These are phyloP conservation scores for Ceratothoa steindachneri DNA, from an alignment of 2,888 invertebrate species.

Conservation along the genomic window DNA sequence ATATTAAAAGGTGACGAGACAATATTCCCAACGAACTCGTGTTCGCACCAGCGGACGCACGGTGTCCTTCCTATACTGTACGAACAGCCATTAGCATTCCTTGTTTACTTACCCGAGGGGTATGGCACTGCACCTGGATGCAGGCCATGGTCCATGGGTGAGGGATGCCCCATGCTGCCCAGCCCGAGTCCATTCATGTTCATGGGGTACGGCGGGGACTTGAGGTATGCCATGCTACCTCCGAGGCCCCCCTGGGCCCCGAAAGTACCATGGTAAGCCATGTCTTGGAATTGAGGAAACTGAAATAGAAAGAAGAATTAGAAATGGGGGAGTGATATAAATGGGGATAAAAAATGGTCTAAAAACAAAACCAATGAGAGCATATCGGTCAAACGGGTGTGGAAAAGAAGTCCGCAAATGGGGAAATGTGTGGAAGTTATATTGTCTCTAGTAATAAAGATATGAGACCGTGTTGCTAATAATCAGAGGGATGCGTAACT, in stretches of 20 bases:
- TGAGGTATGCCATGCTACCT: conserved; percentile 60
- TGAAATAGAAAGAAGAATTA: background rate
- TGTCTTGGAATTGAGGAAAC: conserved; percentile 5
- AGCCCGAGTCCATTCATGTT: conserved; percentile 57
- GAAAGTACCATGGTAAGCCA: conserved; percentile 38
- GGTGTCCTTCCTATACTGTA: too few species aligned
- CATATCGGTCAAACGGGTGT: too few species aligned
- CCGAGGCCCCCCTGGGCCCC: conserved; percentile 49
- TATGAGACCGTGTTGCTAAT: too few species aligned
- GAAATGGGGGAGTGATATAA: background rate
- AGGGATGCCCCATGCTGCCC: conserved; percentile 53
- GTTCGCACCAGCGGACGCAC: too few species aligned
- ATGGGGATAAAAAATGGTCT: background rate
- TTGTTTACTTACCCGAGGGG: conserved; percentile 55
- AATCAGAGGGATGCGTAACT: too few species aligned
- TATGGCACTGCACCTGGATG: conserved; percentile 64
- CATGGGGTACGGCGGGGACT: conserved; percentile 61
- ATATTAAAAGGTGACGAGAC: too few species aligned
- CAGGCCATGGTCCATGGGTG: conserved; percentile 61
- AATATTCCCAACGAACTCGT: too few species aligned
- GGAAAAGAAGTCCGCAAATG: too few species aligned
- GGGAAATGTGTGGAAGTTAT: too few species aligned
- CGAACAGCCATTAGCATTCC: too few species aligned
- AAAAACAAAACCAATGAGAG: too few species aligned
- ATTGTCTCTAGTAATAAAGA: too few species aligned